Conservation (phyloP, 2,888 invertebrate genomes). For the Brenthis ino region DNA sequence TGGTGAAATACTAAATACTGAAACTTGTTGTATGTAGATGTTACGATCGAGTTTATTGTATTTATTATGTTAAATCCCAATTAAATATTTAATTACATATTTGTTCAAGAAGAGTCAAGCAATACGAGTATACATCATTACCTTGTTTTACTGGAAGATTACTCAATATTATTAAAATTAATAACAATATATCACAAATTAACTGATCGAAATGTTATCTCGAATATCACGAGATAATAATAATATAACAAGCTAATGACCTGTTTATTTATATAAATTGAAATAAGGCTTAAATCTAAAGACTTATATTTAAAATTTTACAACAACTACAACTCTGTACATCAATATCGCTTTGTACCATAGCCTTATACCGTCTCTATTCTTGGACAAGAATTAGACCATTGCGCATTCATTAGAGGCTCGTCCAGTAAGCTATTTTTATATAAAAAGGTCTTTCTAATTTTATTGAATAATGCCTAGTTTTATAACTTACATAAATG, state of each 20-base stretch:
- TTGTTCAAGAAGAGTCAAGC: too few species aligned
- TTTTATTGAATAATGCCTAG: neutral
- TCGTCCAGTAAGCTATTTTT: slow-evolving; percentile 1
- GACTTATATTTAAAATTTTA: too few species aligned
- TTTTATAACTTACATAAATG: too few species aligned
- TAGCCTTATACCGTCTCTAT: slow-evolving; percentile 10
- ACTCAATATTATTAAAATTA: too few species aligned
- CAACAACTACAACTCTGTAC: too few species aligned
- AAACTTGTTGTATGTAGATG: slow-evolving; percentile 1
- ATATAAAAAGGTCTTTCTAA: slow-evolving; percentile 13
- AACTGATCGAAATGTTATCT: neutral
- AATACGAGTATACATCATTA: too few species aligned
- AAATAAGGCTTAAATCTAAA: neutral
- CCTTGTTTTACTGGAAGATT: too few species aligned
- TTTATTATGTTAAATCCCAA: neutral
- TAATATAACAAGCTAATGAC: neutral
- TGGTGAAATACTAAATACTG: slow-evolving; percentile 1
- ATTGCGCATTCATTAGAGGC: slow-evolving; percentile 10
- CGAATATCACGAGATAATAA: neutral
- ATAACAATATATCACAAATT: neutral
- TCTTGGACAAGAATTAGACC: slow-evolving; percentile 12
- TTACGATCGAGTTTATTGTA: neutral
- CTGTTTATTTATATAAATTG: neutral
- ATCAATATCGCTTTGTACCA: neutral
- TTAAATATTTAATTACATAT: too few species aligned